Percentiles rank a stretch among this genome's conserved stretches.
Evolutionary conservation across 2,888 invertebrate genomes (phyloP).

Genomic region (Orthosia cruda): DNA sequence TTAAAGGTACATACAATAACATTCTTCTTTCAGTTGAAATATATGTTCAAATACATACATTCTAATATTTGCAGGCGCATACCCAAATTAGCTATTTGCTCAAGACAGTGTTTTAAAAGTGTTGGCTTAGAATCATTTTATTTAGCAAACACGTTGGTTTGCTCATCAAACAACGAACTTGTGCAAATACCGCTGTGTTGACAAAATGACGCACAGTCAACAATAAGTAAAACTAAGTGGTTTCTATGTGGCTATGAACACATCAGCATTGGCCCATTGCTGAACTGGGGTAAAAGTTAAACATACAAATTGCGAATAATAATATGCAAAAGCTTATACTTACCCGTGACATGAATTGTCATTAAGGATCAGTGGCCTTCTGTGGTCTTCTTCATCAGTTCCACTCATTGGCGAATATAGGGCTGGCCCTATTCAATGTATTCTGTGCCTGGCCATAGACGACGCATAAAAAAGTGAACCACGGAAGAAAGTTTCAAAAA

Average conservation of each 20-base stretch:
- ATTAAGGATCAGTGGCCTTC: too few species aligned
- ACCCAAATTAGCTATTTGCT: slow-evolving; percentile 21
- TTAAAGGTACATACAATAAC: background rate
- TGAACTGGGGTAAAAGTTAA: background rate
- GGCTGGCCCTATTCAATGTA: too few species aligned
- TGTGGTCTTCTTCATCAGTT: too few species aligned
- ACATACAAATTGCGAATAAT: too few species aligned
- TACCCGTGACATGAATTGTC: too few species aligned
- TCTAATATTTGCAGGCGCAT: background rate
- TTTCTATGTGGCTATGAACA: background rate
- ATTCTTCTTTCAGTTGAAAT: background rate
- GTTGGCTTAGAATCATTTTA: slow-evolving; percentile 22
- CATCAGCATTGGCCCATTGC: background rate
- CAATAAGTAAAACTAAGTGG: background rate
- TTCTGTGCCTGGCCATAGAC: too few species aligned
- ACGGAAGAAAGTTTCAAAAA: too few species aligned
- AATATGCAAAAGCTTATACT: too few species aligned
- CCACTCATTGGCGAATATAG: too few species aligned
- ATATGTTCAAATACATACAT: background rate
- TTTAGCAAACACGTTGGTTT: slow-evolving; percentile 40
- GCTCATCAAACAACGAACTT: slow-evolving; percentile 33
- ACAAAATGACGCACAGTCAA: slow-evolving; percentile 7
- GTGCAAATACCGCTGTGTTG: slow-evolving; percentile 15
- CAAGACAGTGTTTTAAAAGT: slow-evolving; percentile 5
- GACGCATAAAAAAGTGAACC: too few species aligned